These are phyloP conservation scores for Chiroxiphia lanceolata DNA, from an alignment of 2,797 vertebrate species.

Conservation along the genomic window DNA sequence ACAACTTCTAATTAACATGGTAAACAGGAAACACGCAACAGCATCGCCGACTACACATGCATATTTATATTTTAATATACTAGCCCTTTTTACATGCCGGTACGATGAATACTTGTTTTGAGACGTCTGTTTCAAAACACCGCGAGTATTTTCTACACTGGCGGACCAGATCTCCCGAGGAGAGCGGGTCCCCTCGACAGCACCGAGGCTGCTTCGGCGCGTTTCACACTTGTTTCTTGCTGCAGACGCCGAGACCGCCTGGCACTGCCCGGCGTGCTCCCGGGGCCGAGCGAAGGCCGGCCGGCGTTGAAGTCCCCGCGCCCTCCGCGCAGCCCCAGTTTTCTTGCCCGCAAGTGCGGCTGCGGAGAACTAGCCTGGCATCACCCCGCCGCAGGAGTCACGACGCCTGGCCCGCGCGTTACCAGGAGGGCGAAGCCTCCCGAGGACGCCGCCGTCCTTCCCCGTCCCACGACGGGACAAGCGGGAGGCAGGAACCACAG, in stretches of 20 bases:
- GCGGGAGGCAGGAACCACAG: neutral
- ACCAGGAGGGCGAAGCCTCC: no score
- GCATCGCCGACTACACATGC: neutral
- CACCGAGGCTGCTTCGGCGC: neutral
- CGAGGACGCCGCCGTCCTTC: neutral
- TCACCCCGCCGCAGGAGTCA: neutral
- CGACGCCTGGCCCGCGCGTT: no score
- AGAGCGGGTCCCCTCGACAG: neutral
- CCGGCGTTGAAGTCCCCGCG: neutral
- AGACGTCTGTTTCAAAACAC: neutral
- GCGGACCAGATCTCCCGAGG: neutral
- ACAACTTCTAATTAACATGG: constrained; percentile 63
- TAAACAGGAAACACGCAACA: constrained; percentile 67
- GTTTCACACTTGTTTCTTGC: neutral
- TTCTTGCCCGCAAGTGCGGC: no score
- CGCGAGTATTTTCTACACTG: neutral
- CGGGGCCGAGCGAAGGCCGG: no score
- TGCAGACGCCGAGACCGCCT: rapidly evolving
- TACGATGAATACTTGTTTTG: constrained; percentile 32
- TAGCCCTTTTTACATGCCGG: constrained; percentile 23
- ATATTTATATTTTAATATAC: constrained; percentile 48
- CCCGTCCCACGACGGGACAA: neutral
- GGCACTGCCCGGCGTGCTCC: rapidly evolving
- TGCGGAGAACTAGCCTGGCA: no score
- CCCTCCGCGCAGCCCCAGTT: neutral